These are phyloP conservation scores for Tachysurus vachellii DNA, from an alignment of 2,113 vertebrate species.

Conservation along the genomic window DNA sequence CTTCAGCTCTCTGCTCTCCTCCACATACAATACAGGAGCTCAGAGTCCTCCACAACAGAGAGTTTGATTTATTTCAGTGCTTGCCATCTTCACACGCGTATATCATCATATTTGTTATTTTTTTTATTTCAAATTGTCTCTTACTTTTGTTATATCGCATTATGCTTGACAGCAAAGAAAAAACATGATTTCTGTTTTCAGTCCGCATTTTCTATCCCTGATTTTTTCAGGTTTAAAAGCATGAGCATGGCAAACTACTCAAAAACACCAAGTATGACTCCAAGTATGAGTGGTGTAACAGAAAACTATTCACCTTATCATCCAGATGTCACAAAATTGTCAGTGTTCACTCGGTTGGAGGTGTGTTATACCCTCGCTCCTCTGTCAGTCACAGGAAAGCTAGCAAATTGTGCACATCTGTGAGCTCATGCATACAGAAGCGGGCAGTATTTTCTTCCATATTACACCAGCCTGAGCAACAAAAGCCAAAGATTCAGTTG, in stretches of 20 bases:
- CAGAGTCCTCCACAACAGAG: not conserved
- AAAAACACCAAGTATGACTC: not conserved
- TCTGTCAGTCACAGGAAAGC: not conserved
- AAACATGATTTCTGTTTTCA: not conserved
- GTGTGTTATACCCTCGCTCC: not conserved
- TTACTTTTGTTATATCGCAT: not conserved
- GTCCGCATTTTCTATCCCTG: not conserved
- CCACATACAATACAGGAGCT: not conserved
- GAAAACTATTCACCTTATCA: not conserved
- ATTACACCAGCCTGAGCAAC: not conserved
- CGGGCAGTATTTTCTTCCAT: not conserved
- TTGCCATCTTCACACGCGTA: not conserved
- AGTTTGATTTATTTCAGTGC: not conserved
- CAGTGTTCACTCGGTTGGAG: not conserved
- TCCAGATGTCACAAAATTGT: not conserved
- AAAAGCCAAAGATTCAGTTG: not conserved
- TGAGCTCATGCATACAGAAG: not conserved
- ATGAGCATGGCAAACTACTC: not conserved
- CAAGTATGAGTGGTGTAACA: not conserved
- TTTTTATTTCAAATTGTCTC: not conserved
- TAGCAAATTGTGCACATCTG: not conserved
- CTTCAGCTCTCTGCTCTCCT: not conserved
- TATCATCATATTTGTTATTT: not conserved
- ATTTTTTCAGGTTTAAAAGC: not conserved
- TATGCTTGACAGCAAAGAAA: not conserved